phyloP scores from a whole-genome alignment of 2,797 vertebrate genomes.

The Diplodus sargus region DNA sequence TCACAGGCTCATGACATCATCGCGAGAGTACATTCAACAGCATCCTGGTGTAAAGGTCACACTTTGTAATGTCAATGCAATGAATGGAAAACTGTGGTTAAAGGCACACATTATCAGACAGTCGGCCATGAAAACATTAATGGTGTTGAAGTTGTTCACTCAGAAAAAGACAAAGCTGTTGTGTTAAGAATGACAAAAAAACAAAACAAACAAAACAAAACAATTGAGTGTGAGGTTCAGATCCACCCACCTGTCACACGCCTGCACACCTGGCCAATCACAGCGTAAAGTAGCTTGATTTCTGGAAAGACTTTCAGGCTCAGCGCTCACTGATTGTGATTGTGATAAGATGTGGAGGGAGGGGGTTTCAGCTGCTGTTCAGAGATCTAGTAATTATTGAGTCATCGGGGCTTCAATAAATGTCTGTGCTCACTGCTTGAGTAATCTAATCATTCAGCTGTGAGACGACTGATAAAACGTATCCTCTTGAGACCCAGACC shows the following conservation, averaged over 20 bases:
- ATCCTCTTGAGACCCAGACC: neutral
- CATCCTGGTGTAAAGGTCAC: no score
- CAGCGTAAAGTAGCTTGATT: neutral
- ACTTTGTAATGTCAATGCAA: neutral
- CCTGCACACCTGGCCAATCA: neutral
- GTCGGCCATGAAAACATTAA: neutral
- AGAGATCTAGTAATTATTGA: neutral
- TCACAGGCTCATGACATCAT: no score
- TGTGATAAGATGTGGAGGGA: neutral
- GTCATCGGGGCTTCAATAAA: constrained; percentile 2
- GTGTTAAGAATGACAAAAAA: neutral
- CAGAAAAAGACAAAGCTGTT: neutral
- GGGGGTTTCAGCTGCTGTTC: neutral
- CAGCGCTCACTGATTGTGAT: neutral
- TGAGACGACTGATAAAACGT: neutral
- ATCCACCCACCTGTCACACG: neutral
- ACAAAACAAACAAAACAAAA: neutral
- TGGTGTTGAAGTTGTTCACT: neutral
- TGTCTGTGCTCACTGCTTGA: neutral
- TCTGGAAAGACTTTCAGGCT: neutral
- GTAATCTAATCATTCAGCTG: neutral
- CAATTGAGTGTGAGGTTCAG: no score
- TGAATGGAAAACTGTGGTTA: neutral
- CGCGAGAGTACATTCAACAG: no score
- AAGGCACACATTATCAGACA: neutral